Evolutionary conservation across 2,113 vertebrate genomes (phyloP), one percentile per base, ranked within the genome.

Genomic region (Carassius auratus): DNA sequence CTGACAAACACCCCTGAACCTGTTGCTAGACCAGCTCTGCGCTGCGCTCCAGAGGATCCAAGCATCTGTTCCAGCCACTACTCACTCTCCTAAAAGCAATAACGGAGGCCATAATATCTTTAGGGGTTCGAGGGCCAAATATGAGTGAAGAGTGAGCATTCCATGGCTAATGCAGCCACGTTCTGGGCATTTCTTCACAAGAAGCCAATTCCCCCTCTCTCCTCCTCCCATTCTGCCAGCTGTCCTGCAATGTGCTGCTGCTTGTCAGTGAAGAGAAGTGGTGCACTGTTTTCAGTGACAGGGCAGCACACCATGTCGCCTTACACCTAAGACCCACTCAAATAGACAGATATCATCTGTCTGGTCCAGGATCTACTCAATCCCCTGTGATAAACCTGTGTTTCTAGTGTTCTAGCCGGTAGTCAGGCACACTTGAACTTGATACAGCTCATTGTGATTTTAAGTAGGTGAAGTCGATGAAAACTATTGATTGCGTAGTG

Each of bases 201-300:
- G 93, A 94, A 93, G 93, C 85, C 85, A 78, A 88, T 87, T 83
- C 84, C 62, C 62, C 79, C 80, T 85, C 81, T 68, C 85, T 75
- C 84, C 71, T 84, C 88, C 86, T 83, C 69, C 26, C 71, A 38
- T 71, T 69, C 45, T 59, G 92, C 92, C 97, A 98, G 97, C 97
- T 98, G 97, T 96, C 95, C 92, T 89, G 93, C 96, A 98, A 97
- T 97, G 94, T 97, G 96, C 96, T 95, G 94, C 76, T 88, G 93
- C 96, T 96, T 95, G 96, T 98, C 97, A 95, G 88, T 85, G 90
- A 90, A 80, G 89, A 94, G 91, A 93, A 92, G 90, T 88, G 88
- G 87, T 92, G 30, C 90, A 91, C 89, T 90, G 91, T 88, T 87
- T 80, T 52, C 64, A 68, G 74, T 76, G 62, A 86, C 87, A 74